These are phyloP conservation scores for Silurus glanis DNA, from an alignment of 2,113 vertebrate genomes.

Conservation along the genomic window DNA sequence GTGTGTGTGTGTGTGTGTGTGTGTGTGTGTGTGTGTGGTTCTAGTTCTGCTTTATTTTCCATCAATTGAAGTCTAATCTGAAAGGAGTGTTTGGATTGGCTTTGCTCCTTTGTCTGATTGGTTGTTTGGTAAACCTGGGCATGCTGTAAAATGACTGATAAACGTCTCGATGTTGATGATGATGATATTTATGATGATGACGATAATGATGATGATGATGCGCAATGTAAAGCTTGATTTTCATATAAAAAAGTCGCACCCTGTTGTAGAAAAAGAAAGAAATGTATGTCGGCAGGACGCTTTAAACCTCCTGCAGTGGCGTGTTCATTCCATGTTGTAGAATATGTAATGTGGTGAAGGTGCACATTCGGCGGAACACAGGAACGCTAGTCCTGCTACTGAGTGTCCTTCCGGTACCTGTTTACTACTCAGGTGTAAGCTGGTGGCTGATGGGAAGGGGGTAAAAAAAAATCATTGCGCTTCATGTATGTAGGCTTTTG, in stretches of 20 bases:
- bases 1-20: no score
- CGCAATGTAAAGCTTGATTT: neutral
- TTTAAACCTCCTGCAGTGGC: neutral
- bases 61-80: neutral
- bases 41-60: neutral
- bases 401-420: neutral
- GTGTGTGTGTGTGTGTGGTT: no score
- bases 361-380: neutral
- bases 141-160: neutral
- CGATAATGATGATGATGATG: neutral
- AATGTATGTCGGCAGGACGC: neutral
- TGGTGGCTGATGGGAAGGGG: no score
- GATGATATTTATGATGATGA: neutral
- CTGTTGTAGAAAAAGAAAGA: neutral
- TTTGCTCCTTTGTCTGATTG: neutral
- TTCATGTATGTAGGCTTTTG: neutral
- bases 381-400: neutral
- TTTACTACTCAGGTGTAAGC: neutral
- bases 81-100: neutral
- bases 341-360: neutral
- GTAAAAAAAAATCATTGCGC: no score
- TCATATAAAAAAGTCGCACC: neutral
- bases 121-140: neutral
- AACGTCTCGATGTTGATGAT: neutral
- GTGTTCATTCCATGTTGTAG: neutral